Evolutionary conservation across 2,888 invertebrate genomes (phyloP), one percentile per base, ranked within the genome.

Genomic region (Diaperis boleti): DNA sequence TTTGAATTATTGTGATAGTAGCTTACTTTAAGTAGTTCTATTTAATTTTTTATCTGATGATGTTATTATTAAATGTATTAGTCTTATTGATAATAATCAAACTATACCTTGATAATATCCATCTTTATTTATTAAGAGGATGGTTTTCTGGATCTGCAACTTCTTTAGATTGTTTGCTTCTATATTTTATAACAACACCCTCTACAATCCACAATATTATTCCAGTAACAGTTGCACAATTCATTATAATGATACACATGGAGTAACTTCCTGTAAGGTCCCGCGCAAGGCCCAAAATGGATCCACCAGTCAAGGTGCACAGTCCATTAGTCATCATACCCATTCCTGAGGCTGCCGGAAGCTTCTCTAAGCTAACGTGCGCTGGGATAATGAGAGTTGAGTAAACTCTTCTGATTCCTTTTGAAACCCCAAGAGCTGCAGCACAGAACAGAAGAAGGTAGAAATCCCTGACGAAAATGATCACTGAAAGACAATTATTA

Each of bases 251-350:
- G 44, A 90, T 86, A 7, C 87, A 87, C 17, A 84, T 74, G 31
- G 78, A 74, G 76, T 89, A 90, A 42, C 84, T 86, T 13, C 88
- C 89, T 4, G 85, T 85, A 2, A 72, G 61, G 68, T 89, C 89
- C 41, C 88, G 84, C 37, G 89, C 82, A 13, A 84, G 76, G 72
- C 89, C 90, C 64, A 54, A 11, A 7, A 41, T 10, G 42, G 89
- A 86, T 73, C 90, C 89, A 64, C 87, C 84, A 1, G 81, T 79
- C 47, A 88, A 79, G 33, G 88, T 84, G 41, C 87, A 82, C 31
- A 88, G 75, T 13, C 90, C 90, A 76, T 89, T 89, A 62, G 85
- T 83, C 60, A 90, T 84, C 85, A 88, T 89, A 75, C 90, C 90
- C 39, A 91, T 86, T 1, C 89, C 89, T 3, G 87, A 85, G 1